Evolutionary conservation across 2,797 vertebrate genomes (phyloP).

Genomic region (Hydrocynus forskahlii): DNA sequence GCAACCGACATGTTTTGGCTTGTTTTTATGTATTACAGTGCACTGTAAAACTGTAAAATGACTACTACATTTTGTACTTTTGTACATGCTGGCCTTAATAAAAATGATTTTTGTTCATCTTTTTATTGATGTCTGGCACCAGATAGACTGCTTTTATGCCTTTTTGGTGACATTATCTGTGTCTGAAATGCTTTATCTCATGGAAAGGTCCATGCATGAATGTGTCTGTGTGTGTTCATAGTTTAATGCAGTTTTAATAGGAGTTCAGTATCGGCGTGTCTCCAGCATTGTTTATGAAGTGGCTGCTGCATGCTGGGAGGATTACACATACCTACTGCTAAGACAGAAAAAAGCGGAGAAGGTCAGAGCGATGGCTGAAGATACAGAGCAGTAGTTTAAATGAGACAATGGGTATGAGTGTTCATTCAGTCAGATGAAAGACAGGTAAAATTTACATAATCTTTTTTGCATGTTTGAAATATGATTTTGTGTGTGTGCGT

Average conservation of each 20-base stretch:
- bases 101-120: background rate
- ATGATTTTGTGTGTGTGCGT: too few species aligned
- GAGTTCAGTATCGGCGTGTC: conserved; percentile 12
- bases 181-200: background rate
- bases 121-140: background rate
- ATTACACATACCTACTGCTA: conserved; percentile 1
- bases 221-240: background rate
- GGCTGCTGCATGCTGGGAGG: background rate
- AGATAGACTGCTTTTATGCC: background rate
- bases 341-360: background rate
- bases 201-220: background rate
- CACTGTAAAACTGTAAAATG: background rate
- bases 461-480: too few species aligned
- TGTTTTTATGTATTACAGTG: background rate
- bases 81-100: conserved; percentile 2
- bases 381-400: background rate
- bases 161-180: background rate
- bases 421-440: conserved; percentile 2
- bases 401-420: background rate
- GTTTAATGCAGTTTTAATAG: background rate
- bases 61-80: conserved; percentile 11
- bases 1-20: background rate
- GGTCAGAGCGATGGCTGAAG: background rate
- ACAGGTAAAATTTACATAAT: background rate
- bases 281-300: background rate